Conservation (phyloP, 2,797 vertebrate species). For the Rhinatrema bivittatum region DNA sequence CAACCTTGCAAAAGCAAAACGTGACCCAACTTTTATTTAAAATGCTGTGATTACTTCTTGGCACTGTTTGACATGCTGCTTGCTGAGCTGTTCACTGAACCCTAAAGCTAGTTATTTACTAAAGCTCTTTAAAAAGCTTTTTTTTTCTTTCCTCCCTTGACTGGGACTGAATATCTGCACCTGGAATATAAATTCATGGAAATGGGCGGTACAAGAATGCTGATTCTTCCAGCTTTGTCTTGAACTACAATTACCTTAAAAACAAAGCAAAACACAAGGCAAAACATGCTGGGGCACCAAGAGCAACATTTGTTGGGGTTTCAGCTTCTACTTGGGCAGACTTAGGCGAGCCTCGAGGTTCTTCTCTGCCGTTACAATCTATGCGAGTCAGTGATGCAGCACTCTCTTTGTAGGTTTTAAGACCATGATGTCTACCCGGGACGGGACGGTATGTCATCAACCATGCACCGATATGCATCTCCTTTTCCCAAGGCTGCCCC, state of each 20-base stretch:
- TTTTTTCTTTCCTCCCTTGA: constrained; percentile 12
- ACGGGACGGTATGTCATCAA: too few relatives aligned
- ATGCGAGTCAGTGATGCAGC: too few relatives aligned
- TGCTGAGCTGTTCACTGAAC: constrained; percentile 35
- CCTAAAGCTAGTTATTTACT: constrained; percentile 48
- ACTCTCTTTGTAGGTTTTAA: too few relatives aligned
- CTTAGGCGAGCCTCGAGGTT: too few relatives aligned
- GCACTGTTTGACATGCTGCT: constrained; percentile 21
- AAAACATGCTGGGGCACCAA: too few relatives aligned
- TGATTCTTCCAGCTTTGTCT: constrained; percentile 28
- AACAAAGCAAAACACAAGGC: too few relatives aligned
- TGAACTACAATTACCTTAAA: constrained; percentile 31
- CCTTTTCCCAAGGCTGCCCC: too few relatives aligned
- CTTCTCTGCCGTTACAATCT: too few relatives aligned
- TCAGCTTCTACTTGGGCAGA: too few relatives aligned
- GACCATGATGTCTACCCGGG: too few relatives aligned
- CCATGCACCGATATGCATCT: too few relatives aligned
- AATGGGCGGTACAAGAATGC: constrained; percentile 49
- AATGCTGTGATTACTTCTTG: constrained; percentile 34
- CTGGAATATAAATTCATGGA: constrained; percentile 45
- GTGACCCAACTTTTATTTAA: constrained; percentile 32
- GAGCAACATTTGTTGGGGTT: too few relatives aligned
- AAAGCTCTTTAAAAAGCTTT: constrained; percentile 36
- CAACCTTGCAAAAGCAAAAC: constrained; percentile 15
- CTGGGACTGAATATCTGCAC: constrained; percentile 17